Evolutionary conservation across 2,888 invertebrate genomes (phyloP).

Genomic region (Scaeva pyrastri): DNA sequence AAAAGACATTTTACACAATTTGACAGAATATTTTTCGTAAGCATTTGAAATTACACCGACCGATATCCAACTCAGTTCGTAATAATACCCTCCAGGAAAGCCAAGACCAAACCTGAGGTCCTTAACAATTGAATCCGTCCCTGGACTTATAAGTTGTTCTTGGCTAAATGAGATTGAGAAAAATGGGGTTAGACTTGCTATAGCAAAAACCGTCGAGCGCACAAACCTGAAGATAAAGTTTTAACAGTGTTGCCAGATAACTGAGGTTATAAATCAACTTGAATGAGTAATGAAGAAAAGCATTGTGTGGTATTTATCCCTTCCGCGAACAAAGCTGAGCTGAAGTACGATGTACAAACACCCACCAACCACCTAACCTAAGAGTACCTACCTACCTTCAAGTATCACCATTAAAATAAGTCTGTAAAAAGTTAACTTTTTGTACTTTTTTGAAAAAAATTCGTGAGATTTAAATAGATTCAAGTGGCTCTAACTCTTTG

Average conservation of each 20-base stretch:
- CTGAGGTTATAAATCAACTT: slow-evolving; percentile 70
- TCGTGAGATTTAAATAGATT: slow-evolving; percentile 37
- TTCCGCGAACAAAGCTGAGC: slow-evolving; percentile 28
- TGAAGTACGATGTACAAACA: neutral
- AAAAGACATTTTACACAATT: too few species aligned
- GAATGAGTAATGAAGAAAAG: slow-evolving; percentile 72
- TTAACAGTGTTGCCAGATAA: slow-evolving; percentile 73
- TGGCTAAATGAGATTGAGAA: slow-evolving; percentile 24
- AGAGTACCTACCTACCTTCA: neutral
- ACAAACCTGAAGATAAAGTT: slow-evolving; percentile 69
- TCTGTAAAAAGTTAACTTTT: neutral
- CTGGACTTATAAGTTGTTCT: slow-evolving; percentile 30
- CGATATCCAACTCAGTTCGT: too few species aligned
- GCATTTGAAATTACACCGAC: too few species aligned
- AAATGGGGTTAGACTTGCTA: slow-evolving; percentile 28
- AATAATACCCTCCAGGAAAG: too few species aligned
- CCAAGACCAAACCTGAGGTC: neutral
- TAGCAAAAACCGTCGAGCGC: slow-evolving; percentile 54
- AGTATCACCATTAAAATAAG: neutral
- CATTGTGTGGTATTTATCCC: slow-evolving; percentile 66
- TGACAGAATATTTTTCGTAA: too few species aligned
- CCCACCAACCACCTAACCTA: too few species aligned
- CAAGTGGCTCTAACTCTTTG: neutral
- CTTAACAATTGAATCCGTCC: neutral
- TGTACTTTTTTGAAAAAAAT: slow-evolving; percentile 31